Conservation (phyloP, 2,113 vertebrate species). For the Mustelus asterias region DNA sequence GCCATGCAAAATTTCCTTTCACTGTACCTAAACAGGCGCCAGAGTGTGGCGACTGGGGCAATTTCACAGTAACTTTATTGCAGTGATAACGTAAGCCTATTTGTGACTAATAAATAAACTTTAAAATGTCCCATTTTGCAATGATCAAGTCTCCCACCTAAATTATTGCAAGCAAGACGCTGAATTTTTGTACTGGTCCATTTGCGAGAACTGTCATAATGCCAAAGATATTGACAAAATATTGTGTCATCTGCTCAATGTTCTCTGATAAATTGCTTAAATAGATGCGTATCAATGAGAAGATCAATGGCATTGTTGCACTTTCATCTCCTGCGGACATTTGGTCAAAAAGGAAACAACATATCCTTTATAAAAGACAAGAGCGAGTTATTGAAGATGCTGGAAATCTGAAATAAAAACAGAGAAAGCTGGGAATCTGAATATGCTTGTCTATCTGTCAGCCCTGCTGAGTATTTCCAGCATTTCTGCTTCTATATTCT, state of each 20-base stretch:
- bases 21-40: too few species aligned
- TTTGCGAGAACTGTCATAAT: not conserved
- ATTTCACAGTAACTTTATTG: too few species aligned
- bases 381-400: not conserved
- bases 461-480: too few species aligned
- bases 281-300: not conserved
- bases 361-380: not conserved
- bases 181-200: not conserved
- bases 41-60: not conserved
- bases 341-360: not conserved
- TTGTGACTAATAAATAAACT: too few species aligned
- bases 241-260: not conserved
- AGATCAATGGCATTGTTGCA: not conserved
- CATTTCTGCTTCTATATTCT: too few species aligned
- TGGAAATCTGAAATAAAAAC: not conserved
- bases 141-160: not conserved
- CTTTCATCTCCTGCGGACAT: not conserved
- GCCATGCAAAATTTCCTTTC: too few species aligned
- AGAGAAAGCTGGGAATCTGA: not conserved
- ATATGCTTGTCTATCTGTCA: not conserved
- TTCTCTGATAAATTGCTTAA: conserved; percentile 9
- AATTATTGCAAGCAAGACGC: not conserved
- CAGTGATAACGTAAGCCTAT: too few species aligned
- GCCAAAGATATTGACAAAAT: not conserved
- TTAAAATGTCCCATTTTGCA: not conserved